Evolutionary conservation across 2,888 invertebrate genomes (phyloP), one percentile per base, ranked within the genome.

Genomic region (Maniola hyperantus): DNA sequence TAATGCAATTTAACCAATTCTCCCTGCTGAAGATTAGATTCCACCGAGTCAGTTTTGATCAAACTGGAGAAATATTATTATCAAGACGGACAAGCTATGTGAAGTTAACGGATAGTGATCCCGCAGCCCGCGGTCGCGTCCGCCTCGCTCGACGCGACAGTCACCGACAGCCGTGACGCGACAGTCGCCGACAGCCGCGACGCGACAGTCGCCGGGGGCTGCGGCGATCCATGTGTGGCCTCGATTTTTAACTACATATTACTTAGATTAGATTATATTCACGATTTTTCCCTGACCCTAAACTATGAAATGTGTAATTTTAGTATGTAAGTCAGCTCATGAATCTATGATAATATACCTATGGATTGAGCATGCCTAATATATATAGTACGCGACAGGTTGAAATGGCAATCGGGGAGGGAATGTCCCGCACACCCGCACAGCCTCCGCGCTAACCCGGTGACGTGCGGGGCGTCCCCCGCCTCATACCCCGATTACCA

Each of bases 231-330:
- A 76, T 65, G 79, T 79, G 80, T 90, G 91, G 91, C 91, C 91
- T 91, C 91, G 91, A 91, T 91, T 91, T 91, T 88, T 82, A 88
- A 85, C 77, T 65, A n/a, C n/a, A n/a, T n/a, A 76, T 39, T 7
- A 78, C 78, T 73, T 78, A 78, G 77, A 74, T 73, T 76, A 77
- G 76, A 81, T 26, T 78, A 78, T 79, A 80, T 77, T 78, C 79
- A 76, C 72, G 72, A 79, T 76, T 76, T 78, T 74, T 73, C 60
- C 78, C 76, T 74, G 89, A 89, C 89, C 90, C 91, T 86, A 80
- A 84, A 79, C 90, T 87, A 82, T 89, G 90, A 90, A 91, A 90
- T 91, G 91, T 91, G 90, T 88, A 89, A 91, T 88, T 88, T 77
- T 86, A 86, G 73, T 67, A 55, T 66, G 51, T 76, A 75, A 73